phyloP scores from a whole-genome alignment of 2,888 invertebrate genomes.

The Anarsia innoxiella region DNA sequence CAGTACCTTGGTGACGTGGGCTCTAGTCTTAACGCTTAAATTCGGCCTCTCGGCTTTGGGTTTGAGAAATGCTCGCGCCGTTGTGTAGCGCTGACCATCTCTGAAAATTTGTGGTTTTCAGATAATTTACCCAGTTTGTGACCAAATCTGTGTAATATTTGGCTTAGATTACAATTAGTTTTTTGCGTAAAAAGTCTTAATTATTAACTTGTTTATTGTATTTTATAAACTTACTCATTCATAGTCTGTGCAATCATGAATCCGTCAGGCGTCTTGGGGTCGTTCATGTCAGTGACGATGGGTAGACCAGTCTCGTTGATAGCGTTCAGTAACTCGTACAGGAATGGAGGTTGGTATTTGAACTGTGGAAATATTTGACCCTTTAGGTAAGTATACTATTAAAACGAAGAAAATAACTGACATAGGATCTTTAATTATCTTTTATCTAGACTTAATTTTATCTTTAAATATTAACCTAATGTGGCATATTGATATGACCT shows the following conservation, averaged over 20 bases:
- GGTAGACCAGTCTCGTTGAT: slow-evolving; percentile 73
- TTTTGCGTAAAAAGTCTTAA: too few species aligned
- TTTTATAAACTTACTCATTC: slow-evolving; percentile 59
- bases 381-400: too few species aligned
- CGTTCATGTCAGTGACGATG: slow-evolving; percentile 74
- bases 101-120: too few species aligned
- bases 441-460: too few species aligned
- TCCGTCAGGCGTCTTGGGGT: slow-evolving; percentile 73
- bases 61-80: slow-evolving; percentile 71
- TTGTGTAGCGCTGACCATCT: slow-evolving; percentile 76
- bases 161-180: too few species aligned
- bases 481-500: too few species aligned
- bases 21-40: slow-evolving; percentile 72
- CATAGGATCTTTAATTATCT: too few species aligned
- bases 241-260: slow-evolving; percentile 78
- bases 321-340: slow-evolving; percentile 70
- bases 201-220: not conserved
- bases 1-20: slow-evolving; percentile 74
- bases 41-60: slow-evolving; percentile 64
- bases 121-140: too few species aligned
- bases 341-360: slow-evolving; percentile 70
- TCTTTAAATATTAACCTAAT: too few species aligned
- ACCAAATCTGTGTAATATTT: too few species aligned
- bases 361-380: too few species aligned
- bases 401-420: too few species aligned